These are phyloP conservation scores for Drymodes brunneopygia DNA, from an alignment of 2,113 vertebrate species.

Conservation along the genomic window DNA sequence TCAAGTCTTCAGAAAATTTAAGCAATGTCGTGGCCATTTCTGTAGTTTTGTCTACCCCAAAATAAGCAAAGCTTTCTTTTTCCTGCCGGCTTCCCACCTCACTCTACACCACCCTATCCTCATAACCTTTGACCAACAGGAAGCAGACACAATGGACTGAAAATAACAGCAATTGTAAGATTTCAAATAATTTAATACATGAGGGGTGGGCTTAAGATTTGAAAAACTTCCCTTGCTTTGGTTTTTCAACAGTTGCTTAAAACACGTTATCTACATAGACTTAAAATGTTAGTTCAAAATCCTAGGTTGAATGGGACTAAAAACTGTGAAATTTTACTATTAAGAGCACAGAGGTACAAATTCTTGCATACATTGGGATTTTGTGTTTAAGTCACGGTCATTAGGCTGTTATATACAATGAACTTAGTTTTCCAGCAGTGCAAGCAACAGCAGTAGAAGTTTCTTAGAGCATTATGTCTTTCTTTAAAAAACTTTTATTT, in stretches of 20 bases:
- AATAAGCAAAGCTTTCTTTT: conserved; percentile 64
- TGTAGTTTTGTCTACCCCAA: conserved; percentile 42
- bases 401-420: neutral
- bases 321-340: neutral
- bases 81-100: conserved; percentile 71
- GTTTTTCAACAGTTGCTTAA: neutral
- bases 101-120: conserved; percentile 86
- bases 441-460: neutral
- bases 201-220: conserved; percentile 30
- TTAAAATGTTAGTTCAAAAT: neutral
- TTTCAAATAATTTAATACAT: conserved; percentile 40
- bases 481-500: neutral
- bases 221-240: neutral
- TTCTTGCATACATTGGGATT: neutral
- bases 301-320: neutral
- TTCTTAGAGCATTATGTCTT: neutral
- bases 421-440: neutral
- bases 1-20: conserved; percentile 38
- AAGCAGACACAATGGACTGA: conserved; percentile 94
- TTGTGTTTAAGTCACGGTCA: neutral
- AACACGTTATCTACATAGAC: neutral
- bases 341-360: neutral
- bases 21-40: conserved; percentile 17
- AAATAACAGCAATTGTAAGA: conserved; percentile 84
- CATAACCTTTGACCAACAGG: conserved; percentile 91